These are phyloP conservation scores for Eulemur rubriventer DNA, from an alignment of 2,797 vertebrate species.

Conservation along the genomic window DNA sequence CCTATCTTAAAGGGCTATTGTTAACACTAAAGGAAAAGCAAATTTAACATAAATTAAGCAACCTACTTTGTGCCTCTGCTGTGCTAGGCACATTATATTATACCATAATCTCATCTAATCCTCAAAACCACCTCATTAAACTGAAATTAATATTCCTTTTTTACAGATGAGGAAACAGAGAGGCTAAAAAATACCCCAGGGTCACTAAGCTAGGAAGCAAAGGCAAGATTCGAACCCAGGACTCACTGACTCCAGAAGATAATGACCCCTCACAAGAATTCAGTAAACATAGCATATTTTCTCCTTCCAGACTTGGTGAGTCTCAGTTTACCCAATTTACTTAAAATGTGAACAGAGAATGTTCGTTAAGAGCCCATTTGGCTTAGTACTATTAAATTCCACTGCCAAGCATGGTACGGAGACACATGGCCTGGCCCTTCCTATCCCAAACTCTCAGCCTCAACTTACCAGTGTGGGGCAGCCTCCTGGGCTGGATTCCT, in stretches of 20 bases:
- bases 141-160: background rate
- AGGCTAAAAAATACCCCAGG: background rate
- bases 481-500: background rate
- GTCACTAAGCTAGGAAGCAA: background rate
- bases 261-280: background rate
- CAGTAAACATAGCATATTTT: background rate
- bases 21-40: background rate
- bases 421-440: background rate
- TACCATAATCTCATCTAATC: background rate
- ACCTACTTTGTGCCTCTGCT: background rate
- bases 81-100: background rate
- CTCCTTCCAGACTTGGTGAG: background rate
- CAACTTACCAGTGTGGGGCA: constrained; percentile 39
- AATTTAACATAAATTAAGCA: background rate
- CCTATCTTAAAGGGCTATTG: background rate
- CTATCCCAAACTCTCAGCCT: background rate
- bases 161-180: background rate
- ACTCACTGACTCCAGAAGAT: background rate
- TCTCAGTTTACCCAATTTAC: background rate
- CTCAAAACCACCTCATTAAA: background rate
- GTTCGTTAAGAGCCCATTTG: background rate
- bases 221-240: background rate
- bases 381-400: background rate
- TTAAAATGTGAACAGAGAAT: background rate
- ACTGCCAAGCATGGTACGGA: background rate